These are phyloP conservation scores for Encarsia formosa DNA, from an alignment of 2,888 invertebrate species.

Conservation along the genomic window DNA sequence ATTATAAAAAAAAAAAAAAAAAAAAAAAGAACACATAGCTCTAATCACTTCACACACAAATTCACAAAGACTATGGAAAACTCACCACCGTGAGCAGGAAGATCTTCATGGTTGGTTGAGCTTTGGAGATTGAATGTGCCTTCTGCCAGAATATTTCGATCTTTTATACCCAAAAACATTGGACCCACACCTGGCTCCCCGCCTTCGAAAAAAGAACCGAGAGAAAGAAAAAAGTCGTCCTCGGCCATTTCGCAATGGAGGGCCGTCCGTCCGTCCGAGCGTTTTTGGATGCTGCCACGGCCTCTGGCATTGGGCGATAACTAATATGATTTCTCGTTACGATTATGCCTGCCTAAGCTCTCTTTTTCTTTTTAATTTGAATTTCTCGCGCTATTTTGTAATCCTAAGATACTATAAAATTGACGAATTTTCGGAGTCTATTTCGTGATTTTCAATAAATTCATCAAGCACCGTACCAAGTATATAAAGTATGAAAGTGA, in stretches of 20 bases:
- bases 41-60: background rate
- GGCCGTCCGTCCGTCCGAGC: too few species aligned
- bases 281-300: too few species aligned
- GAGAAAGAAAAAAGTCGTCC: conserved; percentile 1
- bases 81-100: conserved; percentile 44
- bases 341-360: too few species aligned
- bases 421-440: too few species aligned
- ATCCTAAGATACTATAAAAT: too few species aligned
- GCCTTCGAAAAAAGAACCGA: too few species aligned
- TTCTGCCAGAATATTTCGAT: conserved; percentile 39
- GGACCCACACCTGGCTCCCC: conserved; percentile 1
- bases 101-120: conserved; percentile 45
- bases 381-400: too few species aligned
- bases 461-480: too few species aligned
- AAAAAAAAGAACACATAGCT: background rate
- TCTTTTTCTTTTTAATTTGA: too few species aligned
- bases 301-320: conserved; percentile 21
- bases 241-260: conserved; percentile 16
- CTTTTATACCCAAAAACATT: conserved; percentile 45
- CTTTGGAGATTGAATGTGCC: conserved; percentile 38
- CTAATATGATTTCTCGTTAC: too few species aligned
- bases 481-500: too few species aligned
- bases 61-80: background rate
- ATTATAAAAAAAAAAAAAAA: background rate
- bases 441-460: too few species aligned